Evolutionary conservation across 2,888 invertebrate genomes (phyloP).

Genomic region (Dryococelus australis): DNA sequence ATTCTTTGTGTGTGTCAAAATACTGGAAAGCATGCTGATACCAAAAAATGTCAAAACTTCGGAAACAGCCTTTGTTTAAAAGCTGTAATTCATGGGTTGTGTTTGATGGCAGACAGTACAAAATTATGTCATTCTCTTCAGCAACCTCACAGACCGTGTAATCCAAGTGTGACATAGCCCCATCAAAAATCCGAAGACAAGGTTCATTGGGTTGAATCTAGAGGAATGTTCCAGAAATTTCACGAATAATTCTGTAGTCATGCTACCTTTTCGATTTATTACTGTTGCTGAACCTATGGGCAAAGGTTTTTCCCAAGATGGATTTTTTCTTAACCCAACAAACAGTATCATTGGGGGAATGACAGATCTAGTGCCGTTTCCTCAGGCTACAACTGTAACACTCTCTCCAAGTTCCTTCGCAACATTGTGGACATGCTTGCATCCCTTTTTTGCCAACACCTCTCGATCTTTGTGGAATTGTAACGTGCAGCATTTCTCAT

Average conservation of each 20-base stretch:
- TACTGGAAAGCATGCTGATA: conserved; percentile 8
- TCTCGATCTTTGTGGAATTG: neutral
- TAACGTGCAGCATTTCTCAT: neutral
- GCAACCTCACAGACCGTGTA: conserved; percentile 46
- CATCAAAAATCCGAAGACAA: conserved; percentile 47
- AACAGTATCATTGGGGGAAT: conserved; percentile 29
- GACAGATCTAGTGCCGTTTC: conserved; percentile 26
- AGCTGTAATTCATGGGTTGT: neutral
- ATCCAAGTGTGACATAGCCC: conserved; percentile 47
- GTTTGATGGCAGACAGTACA: conserved; percentile 45
- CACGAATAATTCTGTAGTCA: conserved; percentile 45
- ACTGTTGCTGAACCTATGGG: conserved; percentile 44
- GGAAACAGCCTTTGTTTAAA: conserved; percentile 11
- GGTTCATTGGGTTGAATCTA: conserved; percentile 44
- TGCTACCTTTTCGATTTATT: conserved; percentile 49
- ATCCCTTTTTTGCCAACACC: neutral
- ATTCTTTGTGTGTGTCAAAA: conserved; percentile 13
- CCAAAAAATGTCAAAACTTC: conserved; percentile 20
- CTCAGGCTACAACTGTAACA: conserved; percentile 29
- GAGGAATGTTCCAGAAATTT: conserved; percentile 45
- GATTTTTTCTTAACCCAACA: conserved; percentile 25
- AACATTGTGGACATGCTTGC: neutral
- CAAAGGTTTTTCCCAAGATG: conserved; percentile 40
- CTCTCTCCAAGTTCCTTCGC: neutral
- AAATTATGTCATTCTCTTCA: conserved; percentile 34